Base-by-base conservation (phyloP, 2,888 invertebrate species). In the Lepidochitona cinerea region DNA sequence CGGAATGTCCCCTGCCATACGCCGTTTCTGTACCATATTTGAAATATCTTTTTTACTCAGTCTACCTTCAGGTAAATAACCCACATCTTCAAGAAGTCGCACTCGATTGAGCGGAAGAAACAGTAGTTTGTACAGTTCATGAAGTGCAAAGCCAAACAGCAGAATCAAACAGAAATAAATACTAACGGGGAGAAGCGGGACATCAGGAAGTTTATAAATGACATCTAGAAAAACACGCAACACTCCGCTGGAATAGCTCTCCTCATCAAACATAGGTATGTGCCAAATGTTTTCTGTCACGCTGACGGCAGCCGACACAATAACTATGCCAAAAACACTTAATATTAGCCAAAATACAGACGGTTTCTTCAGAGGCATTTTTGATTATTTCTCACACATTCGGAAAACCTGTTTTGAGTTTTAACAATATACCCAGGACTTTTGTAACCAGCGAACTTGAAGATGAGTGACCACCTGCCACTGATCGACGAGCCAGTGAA, bases 1-100 rank as follows among this genome's bases (percentile, higher is more conserved):
- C 0, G 96, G 96, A 1, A 95, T 88, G 0, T 92, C 91, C 0
- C 95, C 95, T 6, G 93, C 90, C 72, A 92, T 92, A 7, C 94
- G 91, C 0, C 92, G 85, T 71, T 83, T 83, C 75, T 83, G 83
- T 6, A 89, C 87, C 59, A 77, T 72, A 64, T 89, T 89, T 0
- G 88, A 86, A 29, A 87, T 84, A 32, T 88, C 87, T 73, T 84
- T 85, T 74, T 78, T 82, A 1, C 81, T 78, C 53, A 85, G 79
- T 33, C 79, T 82, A 6, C 86, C 86, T 18, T 89, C 87, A 0
- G 80, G 78, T 7, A 86, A 78, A 75, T 90, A 90, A 7, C 90
- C 90, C 1, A 88, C 65, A 36, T 88, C 88, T 6, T 87, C 88
- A 26, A 89, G 78, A 36, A 81, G 76, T 71, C 84, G 69, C 0